Percentiles rank a stretch among this genome's conserved stretches.
Evolutionary conservation across 2,113 vertebrate species (phyloP).

Genomic region (Pao palembangensis): DNA sequence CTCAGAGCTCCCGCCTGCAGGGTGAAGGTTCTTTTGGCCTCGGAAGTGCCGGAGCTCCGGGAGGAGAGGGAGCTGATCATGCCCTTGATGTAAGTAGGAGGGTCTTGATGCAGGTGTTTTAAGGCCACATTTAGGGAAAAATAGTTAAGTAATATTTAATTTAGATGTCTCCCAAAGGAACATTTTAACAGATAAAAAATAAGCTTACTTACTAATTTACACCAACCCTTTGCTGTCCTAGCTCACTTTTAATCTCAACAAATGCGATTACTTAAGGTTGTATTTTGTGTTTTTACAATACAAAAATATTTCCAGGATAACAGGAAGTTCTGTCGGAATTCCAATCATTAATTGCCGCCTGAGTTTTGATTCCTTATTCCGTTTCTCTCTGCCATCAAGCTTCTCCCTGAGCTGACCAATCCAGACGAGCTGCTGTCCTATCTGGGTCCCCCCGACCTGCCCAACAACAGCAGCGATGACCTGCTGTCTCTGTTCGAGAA

Average conservation of each 20-base stretch:
- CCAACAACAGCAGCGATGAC: conserved; percentile 89
- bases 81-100: conserved; percentile 84
- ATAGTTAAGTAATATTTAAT: background rate
- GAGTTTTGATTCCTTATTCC: background rate
- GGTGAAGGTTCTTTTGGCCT: conserved; percentile 75
- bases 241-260: no score
- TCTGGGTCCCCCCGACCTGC: conserved; percentile 89
- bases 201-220: no score
- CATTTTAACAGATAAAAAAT: no score
- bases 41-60: conserved; percentile 64
- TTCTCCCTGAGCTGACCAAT: conserved; percentile 93
- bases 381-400: conserved; percentile 65
- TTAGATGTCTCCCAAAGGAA: no score
- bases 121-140: background rate
- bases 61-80: conserved; percentile 82
- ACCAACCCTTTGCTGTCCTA: no score
- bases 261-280: no score
- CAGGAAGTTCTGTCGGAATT: background rate
- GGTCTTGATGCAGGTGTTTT: no score
- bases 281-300: no score
- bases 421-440: conserved; percentile 93
- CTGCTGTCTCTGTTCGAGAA: conserved; percentile 95
- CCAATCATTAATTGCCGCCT: background rate
- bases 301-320: background rate
- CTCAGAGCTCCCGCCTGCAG: conserved; percentile 76